Conservation (phyloP, 2,797 vertebrate species). For the Gymnopithys bicolor region DNA sequence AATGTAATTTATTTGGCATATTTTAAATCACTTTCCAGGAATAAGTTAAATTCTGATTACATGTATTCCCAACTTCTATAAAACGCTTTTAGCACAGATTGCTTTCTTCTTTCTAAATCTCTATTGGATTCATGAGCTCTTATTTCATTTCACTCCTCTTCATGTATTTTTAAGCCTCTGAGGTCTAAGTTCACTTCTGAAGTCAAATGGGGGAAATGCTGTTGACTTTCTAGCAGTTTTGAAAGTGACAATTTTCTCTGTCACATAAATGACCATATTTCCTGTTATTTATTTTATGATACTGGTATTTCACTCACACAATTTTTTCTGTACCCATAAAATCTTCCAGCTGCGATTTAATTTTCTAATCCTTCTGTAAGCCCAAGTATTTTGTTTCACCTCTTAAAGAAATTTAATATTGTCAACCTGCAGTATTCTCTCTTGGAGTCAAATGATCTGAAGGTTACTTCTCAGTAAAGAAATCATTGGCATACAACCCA, state of each 20-base stretch:
- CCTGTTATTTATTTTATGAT: slow-evolving; percentile 78
- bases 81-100: neutral
- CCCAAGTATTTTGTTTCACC: slow-evolving; percentile 57
- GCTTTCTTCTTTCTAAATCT: slow-evolving; percentile 28
- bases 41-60: slow-evolving; percentile 26
- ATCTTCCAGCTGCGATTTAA: slow-evolving; percentile 72
- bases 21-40: slow-evolving; percentile 45
- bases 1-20: slow-evolving; percentile 43
- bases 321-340: slow-evolving; percentile 68
- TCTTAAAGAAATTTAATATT: slow-evolving; percentile 42
- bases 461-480: slow-evolving; percentile 43
- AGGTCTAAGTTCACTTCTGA: slow-evolving; percentile 41
- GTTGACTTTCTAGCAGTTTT: slow-evolving; percentile 35
- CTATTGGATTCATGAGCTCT: neutral
- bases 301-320: slow-evolving; percentile 68
- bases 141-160: slow-evolving; percentile 34
- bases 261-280: slow-evolving; percentile 74
- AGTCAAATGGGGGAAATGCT: slow-evolving; percentile 34
- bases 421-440: slow-evolving; percentile 38
- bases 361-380: slow-evolving; percentile 72
- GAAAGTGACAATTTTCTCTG: slow-evolving; percentile 75
- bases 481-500: neutral
- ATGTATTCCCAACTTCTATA: neutral
- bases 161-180: slow-evolving; percentile 42
- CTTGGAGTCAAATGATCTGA: slow-evolving; percentile 31